Base-by-base conservation (phyloP, 30 jellyfish, hydroid and myxozoan genomes). In the Cassiopea andromeda region DNA sequence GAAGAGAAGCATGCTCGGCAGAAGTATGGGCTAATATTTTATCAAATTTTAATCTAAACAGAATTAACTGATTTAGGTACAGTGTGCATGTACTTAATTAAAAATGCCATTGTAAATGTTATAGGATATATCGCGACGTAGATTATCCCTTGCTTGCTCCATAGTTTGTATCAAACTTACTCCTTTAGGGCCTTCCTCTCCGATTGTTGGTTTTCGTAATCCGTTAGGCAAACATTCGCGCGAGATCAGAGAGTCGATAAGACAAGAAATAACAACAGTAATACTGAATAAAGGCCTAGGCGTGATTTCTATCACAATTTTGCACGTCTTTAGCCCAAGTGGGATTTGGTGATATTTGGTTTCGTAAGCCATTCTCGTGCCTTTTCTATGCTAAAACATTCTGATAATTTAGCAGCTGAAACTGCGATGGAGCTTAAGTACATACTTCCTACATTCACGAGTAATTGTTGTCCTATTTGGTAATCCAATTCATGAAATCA, bases 161-260 rank as follows among this genome's bases (percentile, higher is more conserved):
- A 10, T 10, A 54, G 64, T 54, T 54, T 54, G 64, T 54, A 54
- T 54, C 43, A 64, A 17, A 2, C 43, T 64, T 64, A 9, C 73
- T 7, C 38, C 73, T 64, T 64, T 17, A 64, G 73, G 73, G 73
- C 73, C 8, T 64, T 13, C 73, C 15, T 16, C 27, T 7, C 43
- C 8, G 27, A 17, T 14, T 17, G 73, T 64, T 64, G 0, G 15
- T 64, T 4, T 64, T 64, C 6, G 43, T 64, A 64, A 64, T 64
- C 73, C 43, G 43, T 17, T 9, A 64, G 8, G 0, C 43, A 64
- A 14, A 16, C 43, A 64, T 64, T 64, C 73, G 73, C 73, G 73
- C 73, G 73, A 64, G 73, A 64, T 64, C 73, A 64, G 27, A 64
- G 73, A 64, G 15, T 64, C 73, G 73, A 9, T 64, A 64, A 64